Conservation (phyloP, 2,888 invertebrate genomes). For the Catocala sponsa region DNA sequence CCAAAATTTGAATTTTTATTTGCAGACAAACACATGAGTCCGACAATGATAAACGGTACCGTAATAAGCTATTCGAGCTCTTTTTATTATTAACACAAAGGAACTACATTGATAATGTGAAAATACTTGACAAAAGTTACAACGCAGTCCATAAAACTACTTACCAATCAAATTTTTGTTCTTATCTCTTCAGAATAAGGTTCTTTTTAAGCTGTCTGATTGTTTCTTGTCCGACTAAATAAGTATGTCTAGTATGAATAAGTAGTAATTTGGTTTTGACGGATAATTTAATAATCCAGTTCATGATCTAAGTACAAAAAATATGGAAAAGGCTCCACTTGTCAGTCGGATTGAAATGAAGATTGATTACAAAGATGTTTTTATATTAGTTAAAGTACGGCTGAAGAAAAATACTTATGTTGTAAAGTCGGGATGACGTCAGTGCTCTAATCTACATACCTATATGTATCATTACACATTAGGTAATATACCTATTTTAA, state of each 20-base stretch:
- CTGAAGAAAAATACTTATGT: background rate
- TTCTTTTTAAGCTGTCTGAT: background rate
- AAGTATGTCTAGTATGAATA: slow-evolving; percentile 43
- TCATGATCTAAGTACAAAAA: slow-evolving; percentile 38
- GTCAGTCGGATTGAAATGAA: slow-evolving; percentile 43
- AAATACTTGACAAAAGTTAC: slow-evolving; percentile 34
- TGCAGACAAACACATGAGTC: slow-evolving; percentile 27
- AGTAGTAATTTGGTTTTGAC: slow-evolving; percentile 52
- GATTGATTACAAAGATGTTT: slow-evolving; percentile 34
- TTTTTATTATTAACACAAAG: slow-evolving; percentile 50
- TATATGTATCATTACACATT: background rate
- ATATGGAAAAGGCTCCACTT: slow-evolving; percentile 44
- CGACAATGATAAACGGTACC: slow-evolving; percentile 35
- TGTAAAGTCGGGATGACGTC: background rate
- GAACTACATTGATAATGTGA: slow-evolving; percentile 50
- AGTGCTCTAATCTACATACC: background rate
- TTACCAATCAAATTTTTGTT: slow-evolving; percentile 10
- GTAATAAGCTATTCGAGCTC: slow-evolving; percentile 40
- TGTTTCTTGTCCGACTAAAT: slow-evolving; percentile 11
- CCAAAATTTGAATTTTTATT: slow-evolving; percentile 33
- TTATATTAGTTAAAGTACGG: slow-evolving; percentile 1
- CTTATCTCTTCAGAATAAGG: background rate
- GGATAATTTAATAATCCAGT: slow-evolving; percentile 55
- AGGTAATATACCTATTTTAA: too few species aligned
- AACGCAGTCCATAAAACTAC: slow-evolving; percentile 1